phyloP scores from a whole-genome alignment of 2,797 vertebrate genomes.

The Percopsis omiscomaycus region DNA sequence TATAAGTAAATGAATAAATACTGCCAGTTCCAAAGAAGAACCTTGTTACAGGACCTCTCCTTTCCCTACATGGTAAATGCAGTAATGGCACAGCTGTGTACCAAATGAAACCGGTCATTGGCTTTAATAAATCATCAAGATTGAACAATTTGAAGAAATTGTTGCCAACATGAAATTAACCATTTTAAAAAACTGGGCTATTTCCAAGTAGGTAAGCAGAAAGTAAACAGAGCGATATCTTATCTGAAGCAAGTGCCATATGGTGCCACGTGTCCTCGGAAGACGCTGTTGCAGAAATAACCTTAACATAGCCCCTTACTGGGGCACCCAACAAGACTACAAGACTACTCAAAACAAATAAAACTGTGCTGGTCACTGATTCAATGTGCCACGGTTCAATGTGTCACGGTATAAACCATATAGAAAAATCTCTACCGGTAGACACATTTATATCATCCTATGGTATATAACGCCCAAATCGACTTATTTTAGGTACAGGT shows the following conservation, averaged over 20 bases:
- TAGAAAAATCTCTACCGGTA: no score
- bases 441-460: no score
- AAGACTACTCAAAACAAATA: no score
- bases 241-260: constrained; percentile 84
- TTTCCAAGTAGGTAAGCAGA: constrained; percentile 78
- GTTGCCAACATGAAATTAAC: constrained; percentile 78
- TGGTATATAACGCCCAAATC: no score
- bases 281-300: constrained; percentile 82
- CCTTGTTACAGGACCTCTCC: not conserved
- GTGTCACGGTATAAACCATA: no score
- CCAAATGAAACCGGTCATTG: constrained; percentile 2
- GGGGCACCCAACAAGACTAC: no score
- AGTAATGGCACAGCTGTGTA: not conserved
- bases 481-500: no score
- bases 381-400: no score
- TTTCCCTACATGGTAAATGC: not conserved
- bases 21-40: not conserved
- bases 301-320: constrained; percentile 73
- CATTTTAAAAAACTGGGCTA: constrained; percentile 77
- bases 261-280: constrained; percentile 74
- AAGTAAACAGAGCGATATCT: constrained; percentile 71
- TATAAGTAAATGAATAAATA: not conserved
- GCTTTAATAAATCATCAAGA: not conserved
- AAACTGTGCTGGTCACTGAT: no score
- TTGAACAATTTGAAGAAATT: constrained; percentile 33